Base-by-base conservation (phyloP, 2,888 invertebrate species). In the Scotopteryx bipunctaria region DNA sequence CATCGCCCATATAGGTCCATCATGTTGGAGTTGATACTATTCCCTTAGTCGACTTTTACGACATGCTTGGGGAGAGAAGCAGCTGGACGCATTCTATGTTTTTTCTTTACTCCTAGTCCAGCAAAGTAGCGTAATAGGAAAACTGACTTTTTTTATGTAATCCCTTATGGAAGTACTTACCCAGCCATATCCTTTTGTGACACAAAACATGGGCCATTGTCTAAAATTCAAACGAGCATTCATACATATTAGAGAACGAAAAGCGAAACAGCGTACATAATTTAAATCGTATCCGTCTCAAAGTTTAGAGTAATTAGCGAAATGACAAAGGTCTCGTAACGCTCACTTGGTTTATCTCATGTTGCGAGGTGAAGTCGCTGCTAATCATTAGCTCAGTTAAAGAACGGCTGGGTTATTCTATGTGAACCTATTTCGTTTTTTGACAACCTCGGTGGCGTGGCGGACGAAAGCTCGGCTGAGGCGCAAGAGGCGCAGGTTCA, bases 281-380 rank as follows among this genome's bases (percentile, higher is more conserved):
- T 61, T 59, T 58, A 56, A 58, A 59, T 47, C 48, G 50, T 50
- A 61, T 61, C 61, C 46, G 61, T 59, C 64, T 59, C 59, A 57
- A 60, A 60, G 64, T 60, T 62, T 57, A 46, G 50, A 51, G 56
- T 63, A 66, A 64, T 66, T 64, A 64, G 52, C 46, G 13, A 51
- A 56, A 58, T 64, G 67, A 65, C 65, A 65, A 57, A 65, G 65
- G 67, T 59, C 55, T 55, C 40, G 23, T 23, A 44, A 16, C 32
- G 48, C 16, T 54, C 44, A 32, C 48, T 48, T 48, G 54, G 54
- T 48, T 48, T 53, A 33, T 42, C 43, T 53, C 53, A 40, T 53
- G 47, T 53, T 19, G 47, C 37, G 25, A 47, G 33, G 37, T 33
- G 11, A 47, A 53, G 33, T 43, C 32, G n/a, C 38, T 38, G 33